These are phyloP conservation scores for Ia io DNA, from an alignment of 2,113 vertebrate genomes.

Conservation along the genomic window DNA sequence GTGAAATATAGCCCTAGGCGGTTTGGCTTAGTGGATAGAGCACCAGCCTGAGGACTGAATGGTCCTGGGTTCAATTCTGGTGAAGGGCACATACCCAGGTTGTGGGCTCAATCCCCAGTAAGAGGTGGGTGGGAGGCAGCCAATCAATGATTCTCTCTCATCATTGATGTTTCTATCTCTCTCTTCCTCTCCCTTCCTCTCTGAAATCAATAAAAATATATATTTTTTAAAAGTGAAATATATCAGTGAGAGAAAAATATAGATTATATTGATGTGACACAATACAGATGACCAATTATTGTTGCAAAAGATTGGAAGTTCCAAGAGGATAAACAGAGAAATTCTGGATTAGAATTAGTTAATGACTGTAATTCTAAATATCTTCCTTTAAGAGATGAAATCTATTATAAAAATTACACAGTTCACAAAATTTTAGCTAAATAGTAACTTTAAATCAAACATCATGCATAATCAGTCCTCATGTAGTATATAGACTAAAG, in stretches of 20 bases:
- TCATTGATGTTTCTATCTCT: too few relatives aligned
- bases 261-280: not conserved
- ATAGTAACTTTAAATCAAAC: too few relatives aligned
- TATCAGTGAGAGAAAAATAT: not conserved
- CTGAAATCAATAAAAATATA: not conserved
- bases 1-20: not conserved
- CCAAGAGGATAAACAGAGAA: not conserved
- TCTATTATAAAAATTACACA: not conserved
- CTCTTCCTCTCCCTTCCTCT: too few relatives aligned
- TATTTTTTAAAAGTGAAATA: not conserved
- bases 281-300: not conserved
- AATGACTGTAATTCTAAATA: not conserved
- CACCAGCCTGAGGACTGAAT: too few relatives aligned
- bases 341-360: not conserved
- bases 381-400: not conserved
- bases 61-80: too few relatives aligned
- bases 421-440: too few relatives aligned
- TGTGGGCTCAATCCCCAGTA: too few relatives aligned
- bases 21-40: too few relatives aligned
- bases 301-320: not conserved
- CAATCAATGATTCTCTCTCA: too few relatives aligned
- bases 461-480: too few relatives aligned
- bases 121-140: too few relatives aligned
- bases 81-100: too few relatives aligned
- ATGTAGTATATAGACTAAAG: not conserved